phyloP scores from a whole-genome alignment of 1,140 invertebrate species.

The Penaeus indicus region DNA sequence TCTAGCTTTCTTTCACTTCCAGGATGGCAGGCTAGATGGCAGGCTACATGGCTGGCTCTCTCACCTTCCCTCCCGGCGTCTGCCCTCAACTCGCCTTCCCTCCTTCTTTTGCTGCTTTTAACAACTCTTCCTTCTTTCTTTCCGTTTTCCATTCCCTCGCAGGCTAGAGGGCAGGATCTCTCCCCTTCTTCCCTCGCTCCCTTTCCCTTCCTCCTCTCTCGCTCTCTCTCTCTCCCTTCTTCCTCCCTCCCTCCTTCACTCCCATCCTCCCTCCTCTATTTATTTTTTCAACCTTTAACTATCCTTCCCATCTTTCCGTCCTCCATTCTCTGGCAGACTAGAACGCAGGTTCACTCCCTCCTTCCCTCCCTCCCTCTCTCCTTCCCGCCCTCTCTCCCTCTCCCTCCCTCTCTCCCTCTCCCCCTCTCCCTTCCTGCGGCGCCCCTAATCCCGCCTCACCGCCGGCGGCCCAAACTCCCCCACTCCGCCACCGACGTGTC shows the following conservation, averaged over 20 bases:
- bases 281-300: too few relatives aligned
- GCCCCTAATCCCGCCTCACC: constrained; percentile 35
- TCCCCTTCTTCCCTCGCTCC: neutral
- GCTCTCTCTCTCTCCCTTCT: neutral
- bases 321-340: too few relatives aligned
- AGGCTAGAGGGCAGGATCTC: neutral
- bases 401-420: neutral
- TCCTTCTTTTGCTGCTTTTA: too few relatives aligned
- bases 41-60: too few relatives aligned
- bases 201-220: neutral
- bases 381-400: neutral
- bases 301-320: too few relatives aligned
- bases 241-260: neutral
- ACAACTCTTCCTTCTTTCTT: neutral
- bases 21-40: too few relatives aligned
- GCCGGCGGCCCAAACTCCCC: constrained; percentile 50
- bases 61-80: too few relatives aligned
- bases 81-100: too few relatives aligned
- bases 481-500: constrained; percentile 46
- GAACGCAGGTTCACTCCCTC: neutral
- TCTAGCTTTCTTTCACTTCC: too few relatives aligned
- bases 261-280: neutral
- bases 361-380: neutral
- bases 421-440: constrained; percentile 25
- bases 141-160: neutral